Evolutionary conservation across 2,113 vertebrate species (phyloP).

Genomic region (Cisticola juncidis): DNA sequence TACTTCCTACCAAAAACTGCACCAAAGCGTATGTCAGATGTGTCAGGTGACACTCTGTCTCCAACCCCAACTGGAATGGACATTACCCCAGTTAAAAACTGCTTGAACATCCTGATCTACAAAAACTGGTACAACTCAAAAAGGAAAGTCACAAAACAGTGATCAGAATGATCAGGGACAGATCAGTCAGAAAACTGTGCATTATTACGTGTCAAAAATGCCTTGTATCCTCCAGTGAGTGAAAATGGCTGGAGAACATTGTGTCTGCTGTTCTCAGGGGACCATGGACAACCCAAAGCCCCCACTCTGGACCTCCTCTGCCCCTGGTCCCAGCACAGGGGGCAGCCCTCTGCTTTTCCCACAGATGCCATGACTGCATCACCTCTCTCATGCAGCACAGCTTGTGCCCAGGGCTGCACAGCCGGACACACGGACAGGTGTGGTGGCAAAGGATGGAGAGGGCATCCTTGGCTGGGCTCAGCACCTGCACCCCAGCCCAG

Average conservation of each 20-base stretch:
- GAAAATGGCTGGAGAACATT: background rate
- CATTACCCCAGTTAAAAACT: background rate
- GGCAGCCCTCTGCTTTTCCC: background rate
- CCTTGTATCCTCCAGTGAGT: background rate
- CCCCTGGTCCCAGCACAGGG: background rate
- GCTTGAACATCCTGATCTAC: background rate
- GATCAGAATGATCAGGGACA: no score
- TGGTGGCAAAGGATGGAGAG: background rate
- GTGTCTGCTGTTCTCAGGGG: background rate
- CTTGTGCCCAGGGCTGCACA: background rate
- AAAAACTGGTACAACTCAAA: background rate
- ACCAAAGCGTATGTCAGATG: background rate
- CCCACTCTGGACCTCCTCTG: background rate
- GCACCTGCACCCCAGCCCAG: background rate
- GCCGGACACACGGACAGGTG: fast-evolving
- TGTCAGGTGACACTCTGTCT: background rate
- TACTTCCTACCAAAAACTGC: background rate
- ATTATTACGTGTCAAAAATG: background rate
- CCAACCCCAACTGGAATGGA: background rate
- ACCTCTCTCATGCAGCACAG: background rate
- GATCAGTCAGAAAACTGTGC: background rate
- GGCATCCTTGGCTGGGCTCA: background rate
- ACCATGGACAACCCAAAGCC: background rate
- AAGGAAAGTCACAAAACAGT: background rate
- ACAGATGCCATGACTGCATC: fast-evolving